phyloP scores from a whole-genome alignment of 2,888 invertebrate genomes.

The Macaria notata region DNA sequence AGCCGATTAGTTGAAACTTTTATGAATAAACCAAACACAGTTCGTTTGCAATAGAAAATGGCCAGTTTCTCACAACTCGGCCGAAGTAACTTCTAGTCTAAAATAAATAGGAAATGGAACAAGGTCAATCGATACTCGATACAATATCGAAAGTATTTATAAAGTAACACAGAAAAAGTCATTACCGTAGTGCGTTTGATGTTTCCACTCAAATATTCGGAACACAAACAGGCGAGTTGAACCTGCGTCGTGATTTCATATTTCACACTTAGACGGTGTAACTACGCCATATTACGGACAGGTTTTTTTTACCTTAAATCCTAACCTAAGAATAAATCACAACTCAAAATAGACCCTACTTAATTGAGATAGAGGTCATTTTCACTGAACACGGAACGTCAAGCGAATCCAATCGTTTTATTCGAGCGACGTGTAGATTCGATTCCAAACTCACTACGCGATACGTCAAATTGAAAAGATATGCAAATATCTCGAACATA shows the following conservation, averaged over 20 bases:
- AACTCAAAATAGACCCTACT: constrained; percentile 33
- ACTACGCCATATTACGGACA: constrained; percentile 60
- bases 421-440: constrained; percentile 36
- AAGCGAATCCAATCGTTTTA: constrained; percentile 20
- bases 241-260: constrained; percentile 80
- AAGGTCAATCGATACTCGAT: constrained; percentile 58
- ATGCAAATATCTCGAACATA: constrained; percentile 67
- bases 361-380: constrained; percentile 38
- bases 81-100: not conserved
- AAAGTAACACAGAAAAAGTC: constrained; percentile 54
- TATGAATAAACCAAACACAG: constrained; percentile 37
- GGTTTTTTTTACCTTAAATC: constrained; percentile 66
- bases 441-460: constrained; percentile 36
- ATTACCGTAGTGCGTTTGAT: constrained; percentile 56
- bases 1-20: constrained; percentile 42
- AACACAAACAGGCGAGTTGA: constrained; percentile 74
- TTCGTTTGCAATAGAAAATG: not conserved
- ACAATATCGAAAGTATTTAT: constrained; percentile 56
- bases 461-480: constrained; percentile 70
- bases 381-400: constrained; percentile 18
- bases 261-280: constrained; percentile 77
- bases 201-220: constrained; percentile 76
- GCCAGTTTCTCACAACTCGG: not conserved
- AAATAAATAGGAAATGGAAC: constrained; percentile 53
- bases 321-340: constrained; percentile 32